Percentiles rank a stretch among this genome's conserved stretches.
Conservation (phyloP, 2,888 invertebrate genomes). For the Caenorhabditis sp. region DNA sequence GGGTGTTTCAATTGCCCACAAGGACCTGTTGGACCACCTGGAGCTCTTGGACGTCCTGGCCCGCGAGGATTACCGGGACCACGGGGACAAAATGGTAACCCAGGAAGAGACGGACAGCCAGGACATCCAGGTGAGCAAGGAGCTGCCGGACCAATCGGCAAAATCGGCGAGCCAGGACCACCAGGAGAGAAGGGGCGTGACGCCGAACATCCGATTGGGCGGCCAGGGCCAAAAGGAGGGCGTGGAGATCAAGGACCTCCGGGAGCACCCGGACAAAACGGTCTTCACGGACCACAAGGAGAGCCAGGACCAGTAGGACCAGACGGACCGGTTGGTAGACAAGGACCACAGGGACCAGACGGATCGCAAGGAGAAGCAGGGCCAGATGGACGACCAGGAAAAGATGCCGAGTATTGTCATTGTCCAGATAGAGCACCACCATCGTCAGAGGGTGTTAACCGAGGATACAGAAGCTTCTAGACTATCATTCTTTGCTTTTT, state of each 20-base stretch:
- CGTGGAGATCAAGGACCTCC: constrained; percentile 63
- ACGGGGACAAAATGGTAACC: constrained; percentile 63
- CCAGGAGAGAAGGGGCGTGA: constrained; percentile 69
- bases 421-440: constrained; percentile 39
- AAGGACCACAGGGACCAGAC: constrained; percentile 59
- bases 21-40: constrained; percentile 63
- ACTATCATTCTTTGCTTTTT: no score
- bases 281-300: constrained; percentile 65
- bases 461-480: constrained; percentile 42
- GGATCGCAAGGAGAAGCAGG: constrained; percentile 58
- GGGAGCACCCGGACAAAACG: constrained; percentile 64
- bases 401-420: constrained; percentile 67
- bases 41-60: constrained; percentile 67
- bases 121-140: constrained; percentile 64
- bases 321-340: constrained; percentile 51
- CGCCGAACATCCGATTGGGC: constrained; percentile 67
- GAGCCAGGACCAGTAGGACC: constrained; percentile 59
- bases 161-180: constrained; percentile 66
- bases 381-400: constrained; percentile 61
- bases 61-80: constrained; percentile 64
- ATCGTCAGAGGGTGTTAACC: constrained; percentile 28
- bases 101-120: constrained; percentile 66
- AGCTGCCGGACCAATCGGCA: constrained; percentile 65
- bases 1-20: constrained; percentile 69
- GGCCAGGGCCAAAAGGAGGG: constrained; percentile 67